A percentile compares a stretch with the other conserved stretches of the same genome.
These are phyloP conservation scores for Noctua pronuba DNA, from an alignment of 2,888 invertebrate genomes.

Conservation along the genomic window DNA sequence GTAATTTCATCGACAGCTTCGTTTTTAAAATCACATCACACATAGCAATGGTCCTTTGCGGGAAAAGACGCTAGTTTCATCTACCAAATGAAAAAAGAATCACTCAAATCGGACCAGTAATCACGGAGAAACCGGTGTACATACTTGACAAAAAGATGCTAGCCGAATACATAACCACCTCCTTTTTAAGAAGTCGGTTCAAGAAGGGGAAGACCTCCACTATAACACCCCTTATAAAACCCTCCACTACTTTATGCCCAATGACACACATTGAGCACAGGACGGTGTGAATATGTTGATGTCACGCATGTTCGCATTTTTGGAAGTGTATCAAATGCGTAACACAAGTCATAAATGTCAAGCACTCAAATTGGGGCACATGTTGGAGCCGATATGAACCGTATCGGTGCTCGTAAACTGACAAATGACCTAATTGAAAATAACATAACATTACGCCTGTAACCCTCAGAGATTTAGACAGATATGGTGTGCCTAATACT, in stretches of 20 bases:
- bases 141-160: no score
- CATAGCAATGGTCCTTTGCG: no score
- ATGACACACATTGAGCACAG: background rate
- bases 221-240: background rate
- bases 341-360: conserved; percentile 38
- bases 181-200: no score
- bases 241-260: background rate
- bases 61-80: no score
- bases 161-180: no score
- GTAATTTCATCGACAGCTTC: no score
- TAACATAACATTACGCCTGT: background rate
- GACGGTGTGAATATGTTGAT: background rate
- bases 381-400: conserved; percentile 9
- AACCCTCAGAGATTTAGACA: background rate
- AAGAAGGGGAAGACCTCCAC: background rate
- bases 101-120: no score
- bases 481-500: background rate
- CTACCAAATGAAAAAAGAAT: no score
- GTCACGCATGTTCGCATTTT: conserved; percentile 27
- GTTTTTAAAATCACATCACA: no score
- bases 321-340: conserved; percentile 19
- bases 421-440: conserved; percentile 47
- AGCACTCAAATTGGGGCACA: conserved; percentile 41
- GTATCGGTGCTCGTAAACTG: conserved; percentile 50
- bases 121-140: no score